phyloP scores from a whole-genome alignment of 2,888 invertebrate genomes.

The Pseudoips prasinana region DNA sequence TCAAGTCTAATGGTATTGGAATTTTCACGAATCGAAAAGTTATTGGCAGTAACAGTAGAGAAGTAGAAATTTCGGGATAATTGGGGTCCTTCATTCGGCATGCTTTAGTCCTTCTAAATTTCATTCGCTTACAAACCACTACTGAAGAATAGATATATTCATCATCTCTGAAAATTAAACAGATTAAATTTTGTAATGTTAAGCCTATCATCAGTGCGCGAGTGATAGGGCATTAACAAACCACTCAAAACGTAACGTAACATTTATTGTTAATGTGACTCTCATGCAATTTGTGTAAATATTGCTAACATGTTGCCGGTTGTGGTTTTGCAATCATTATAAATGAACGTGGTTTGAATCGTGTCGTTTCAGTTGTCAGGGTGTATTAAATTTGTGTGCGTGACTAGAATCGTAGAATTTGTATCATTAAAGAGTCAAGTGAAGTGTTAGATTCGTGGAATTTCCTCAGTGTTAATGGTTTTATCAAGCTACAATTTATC shows the following conservation, averaged over 20 bases:
- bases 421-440: constrained; percentile 37
- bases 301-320: constrained; percentile 56
- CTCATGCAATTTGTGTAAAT: constrained; percentile 70
- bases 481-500: constrained; percentile 65
- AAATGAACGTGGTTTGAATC: constrained; percentile 46
- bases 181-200: constrained; percentile 30
- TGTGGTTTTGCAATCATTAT: constrained; percentile 52
- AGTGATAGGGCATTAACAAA: constrained; percentile 34
- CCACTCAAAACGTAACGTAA: constrained; percentile 31
- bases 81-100: constrained; percentile 60
- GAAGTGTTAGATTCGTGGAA: constrained; percentile 75
- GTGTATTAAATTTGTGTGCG: constrained; percentile 51
- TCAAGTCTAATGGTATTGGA: constrained; percentile 72
- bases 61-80: constrained; percentile 51
- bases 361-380: constrained; percentile 51
- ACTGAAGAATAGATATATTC: constrained; percentile 33
- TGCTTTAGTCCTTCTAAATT: constrained; percentile 60
- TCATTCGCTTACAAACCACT: constrained; percentile 59
- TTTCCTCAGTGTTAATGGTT: constrained; percentile 67
- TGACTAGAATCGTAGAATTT: constrained; percentile 38
- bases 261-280: constrained; percentile 52
- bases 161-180: constrained; percentile 41
- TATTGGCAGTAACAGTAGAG: constrained; percentile 50
- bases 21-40: constrained; percentile 78
- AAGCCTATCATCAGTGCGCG: constrained; percentile 29